A percentile compares a stretch with the other conserved stretches of the same genome.
Evolutionary conservation across 2,797 vertebrate genomes (phyloP).

Genomic region (Eremophila alpestris): DNA sequence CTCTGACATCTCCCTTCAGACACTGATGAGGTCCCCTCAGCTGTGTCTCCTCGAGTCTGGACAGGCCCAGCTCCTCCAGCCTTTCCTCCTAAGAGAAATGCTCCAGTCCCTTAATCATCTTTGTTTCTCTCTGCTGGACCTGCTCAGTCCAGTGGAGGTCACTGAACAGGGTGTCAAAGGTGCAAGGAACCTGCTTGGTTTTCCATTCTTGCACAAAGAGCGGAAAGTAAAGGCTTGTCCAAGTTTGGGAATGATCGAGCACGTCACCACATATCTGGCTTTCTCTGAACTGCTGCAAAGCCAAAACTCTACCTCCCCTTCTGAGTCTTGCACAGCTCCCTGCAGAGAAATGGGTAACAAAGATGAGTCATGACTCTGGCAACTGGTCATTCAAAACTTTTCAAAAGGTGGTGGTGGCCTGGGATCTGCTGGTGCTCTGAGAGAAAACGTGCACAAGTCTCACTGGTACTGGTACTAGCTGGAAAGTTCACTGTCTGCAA

Average conservation of each 20-base stretch:
- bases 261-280: rapidly evolving
- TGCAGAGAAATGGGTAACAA: background rate
- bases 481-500: background rate
- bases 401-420: background rate
- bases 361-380: background rate
- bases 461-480: background rate
- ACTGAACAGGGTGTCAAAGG: background rate
- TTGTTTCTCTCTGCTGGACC: background rate
- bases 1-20: background rate
- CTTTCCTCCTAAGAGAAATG: background rate
- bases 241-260: background rate
- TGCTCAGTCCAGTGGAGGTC: background rate
- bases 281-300: background rate
- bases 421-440: background rate
- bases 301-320: background rate
- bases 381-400: background rate
- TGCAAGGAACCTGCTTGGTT: background rate
- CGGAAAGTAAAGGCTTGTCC: background rate
- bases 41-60: rapidly evolving
- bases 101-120: too few relatives aligned
- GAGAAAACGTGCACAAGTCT: background rate
- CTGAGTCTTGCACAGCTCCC: background rate
- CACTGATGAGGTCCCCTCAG: rapidly evolving
- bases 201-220: background rate
- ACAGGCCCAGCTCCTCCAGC: background rate